A percentile compares a stretch with the other conserved stretches of the same genome.
phyloP scores from a whole-genome alignment of 1,140 invertebrate species.

The Diachasma alloeum region DNA sequence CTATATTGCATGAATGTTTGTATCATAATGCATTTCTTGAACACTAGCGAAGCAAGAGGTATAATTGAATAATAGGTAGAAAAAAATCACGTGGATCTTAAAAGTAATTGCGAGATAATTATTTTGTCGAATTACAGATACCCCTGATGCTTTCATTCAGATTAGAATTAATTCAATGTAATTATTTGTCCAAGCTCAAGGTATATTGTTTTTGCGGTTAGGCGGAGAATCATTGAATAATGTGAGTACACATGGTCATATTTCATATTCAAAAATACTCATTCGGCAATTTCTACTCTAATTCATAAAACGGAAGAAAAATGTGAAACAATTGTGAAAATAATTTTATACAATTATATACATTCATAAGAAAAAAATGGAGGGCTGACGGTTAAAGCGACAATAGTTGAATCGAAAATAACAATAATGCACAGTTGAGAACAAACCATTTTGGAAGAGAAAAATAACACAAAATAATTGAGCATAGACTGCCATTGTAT shows the following conservation, averaged over 20 bases:
- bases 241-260: neutral
- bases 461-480: conserved; percentile 8
- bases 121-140: neutral
- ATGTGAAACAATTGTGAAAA: neutral
- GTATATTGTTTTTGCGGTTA: neutral
- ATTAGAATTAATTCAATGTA: neutral
- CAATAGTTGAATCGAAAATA: conserved; percentile 18
- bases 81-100: neutral
- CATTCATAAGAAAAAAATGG: conserved; percentile 5
- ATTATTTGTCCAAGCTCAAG: conserved; percentile 12
- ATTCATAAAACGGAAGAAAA: conserved; percentile 3
- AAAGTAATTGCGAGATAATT: neutral
- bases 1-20: conserved; percentile 23
- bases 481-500: conserved; percentile 11
- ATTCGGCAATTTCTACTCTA: neutral
- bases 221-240: neutral
- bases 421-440: conserved; percentile 15
- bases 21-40: neutral
- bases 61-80: neutral
- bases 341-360: conserved; percentile 21
- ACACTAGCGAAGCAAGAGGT: neutral
- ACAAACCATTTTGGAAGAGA: neutral
- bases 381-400: neutral
- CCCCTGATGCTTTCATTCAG: neutral
- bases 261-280: neutral